These are phyloP conservation scores for Drosophila sulfurigaster DNA, from an alignment of 1,140 invertebrate genomes.

Conservation along the genomic window DNA sequence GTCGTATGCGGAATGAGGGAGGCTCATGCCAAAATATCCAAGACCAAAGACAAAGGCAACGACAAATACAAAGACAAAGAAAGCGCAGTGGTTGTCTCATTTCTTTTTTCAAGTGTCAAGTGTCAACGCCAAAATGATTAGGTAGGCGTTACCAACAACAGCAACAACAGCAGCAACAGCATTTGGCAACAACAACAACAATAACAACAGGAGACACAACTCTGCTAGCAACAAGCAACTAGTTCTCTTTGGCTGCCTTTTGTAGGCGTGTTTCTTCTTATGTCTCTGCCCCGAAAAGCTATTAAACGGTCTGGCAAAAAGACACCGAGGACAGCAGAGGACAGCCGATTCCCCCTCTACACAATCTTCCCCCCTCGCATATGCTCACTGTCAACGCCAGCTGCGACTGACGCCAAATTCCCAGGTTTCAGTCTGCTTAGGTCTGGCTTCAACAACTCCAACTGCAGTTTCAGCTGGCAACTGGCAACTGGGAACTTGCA, in stretches of 20 bases:
- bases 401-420: constrained; percentile 42
- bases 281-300: constrained; percentile 57
- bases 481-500: background rate
- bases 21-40: background rate
- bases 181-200: constrained; percentile 26
- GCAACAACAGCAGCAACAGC: constrained; percentile 1
- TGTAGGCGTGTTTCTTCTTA: constrained; percentile 55
- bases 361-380: background rate
- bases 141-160: constrained; percentile 70
- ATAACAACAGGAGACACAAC: constrained; percentile 13
- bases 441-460: background rate
- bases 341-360: background rate
- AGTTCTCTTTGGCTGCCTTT: constrained; percentile 37
- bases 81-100: constrained; percentile 51
- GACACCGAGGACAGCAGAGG: constrained; percentile 23
- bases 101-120: constrained; percentile 74
- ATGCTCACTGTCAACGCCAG: constrained; percentile 63
- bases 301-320: constrained; percentile 54
- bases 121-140: constrained; percentile 83
- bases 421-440: constrained; percentile 42
- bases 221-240: constrained; percentile 36
- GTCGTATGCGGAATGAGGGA: constrained; percentile 35
- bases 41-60: constrained; percentile 27
- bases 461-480: background rate
- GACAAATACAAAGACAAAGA: constrained; percentile 33